Base-by-base conservation (phyloP, 2,113 vertebrate genomes). In the Ardeotis arabs region DNA sequence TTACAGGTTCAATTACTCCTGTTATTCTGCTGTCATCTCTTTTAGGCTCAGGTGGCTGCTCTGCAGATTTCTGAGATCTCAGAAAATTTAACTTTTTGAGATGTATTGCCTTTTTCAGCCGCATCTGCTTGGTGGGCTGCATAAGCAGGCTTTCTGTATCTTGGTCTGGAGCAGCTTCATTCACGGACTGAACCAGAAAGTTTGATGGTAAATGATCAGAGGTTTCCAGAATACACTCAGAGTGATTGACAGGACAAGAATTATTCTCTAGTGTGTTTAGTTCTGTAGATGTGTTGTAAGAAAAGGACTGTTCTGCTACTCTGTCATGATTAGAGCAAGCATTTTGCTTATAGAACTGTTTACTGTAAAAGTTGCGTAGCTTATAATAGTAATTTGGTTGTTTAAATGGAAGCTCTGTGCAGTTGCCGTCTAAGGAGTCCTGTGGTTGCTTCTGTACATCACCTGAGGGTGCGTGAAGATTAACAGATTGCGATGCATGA, bases 21-120 rank as follows among this genome's bases (percentile, higher is more conserved):
- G 82, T 17, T 50, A 86, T 8, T 29, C 66, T 68, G 1, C 50
- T 80, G 45, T 95, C 86, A 17, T 68, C 76, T 5, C 74, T 89
- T 39, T 95, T 95, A 33, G 94, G 89, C 53, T 95, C 53, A 64
- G 96, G 45, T 1, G 89, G 91, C 20, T 98, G 98, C 45, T 99
- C 99, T 37, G 98, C 93, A 10, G 96, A 97, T 69, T 98, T 98
- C 94, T 99, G 99, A 35, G 99, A 98, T 44, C 98, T 98, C 3
- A 99, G 96, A 91, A 99, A 99, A 97, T 99, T 99, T 87, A 99
- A 98, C 88, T 99, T 99, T 97, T 99, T 99, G 33, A 99, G 98
- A 90, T 99, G 99, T 14, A 99, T 86, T 2, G 99, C 95, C 89
- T 99, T 99, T 94, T 99, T 99, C 60, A 99, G 98, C 8, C 98